Evolutionary conservation across 2,113 vertebrate genomes (phyloP).

Genomic region (Callipepla squamata): DNA sequence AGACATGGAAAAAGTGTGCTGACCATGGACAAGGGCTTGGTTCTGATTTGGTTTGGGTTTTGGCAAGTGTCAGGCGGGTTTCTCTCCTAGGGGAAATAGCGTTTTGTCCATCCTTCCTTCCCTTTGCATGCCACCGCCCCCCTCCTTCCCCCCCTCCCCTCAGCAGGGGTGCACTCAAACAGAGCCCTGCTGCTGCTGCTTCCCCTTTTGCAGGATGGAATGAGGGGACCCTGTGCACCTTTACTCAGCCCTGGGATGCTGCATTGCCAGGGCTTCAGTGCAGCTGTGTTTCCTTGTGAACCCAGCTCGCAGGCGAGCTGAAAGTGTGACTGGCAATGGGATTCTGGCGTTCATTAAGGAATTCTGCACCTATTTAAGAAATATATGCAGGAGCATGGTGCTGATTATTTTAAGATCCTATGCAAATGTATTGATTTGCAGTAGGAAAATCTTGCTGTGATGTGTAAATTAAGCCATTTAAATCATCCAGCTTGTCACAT

Average conservation of each 20-base stretch:
- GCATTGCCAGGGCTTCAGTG: background rate
- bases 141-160: no score
- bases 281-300: background rate
- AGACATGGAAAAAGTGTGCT: background rate
- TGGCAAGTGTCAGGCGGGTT: background rate
- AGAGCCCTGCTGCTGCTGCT: background rate
- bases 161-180: background rate
- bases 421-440: conserved; percentile 60
- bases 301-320: background rate
- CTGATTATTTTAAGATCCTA: conserved; percentile 60
- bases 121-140: rapidly evolving
- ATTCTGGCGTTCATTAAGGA: conserved; percentile 42
- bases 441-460: conserved; percentile 43
- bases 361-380: conserved; percentile 46
- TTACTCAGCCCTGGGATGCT: background rate
- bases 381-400: conserved; percentile 48
- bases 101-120: rapidly evolving
- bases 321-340: background rate
- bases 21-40: background rate
- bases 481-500: conserved; percentile 25
- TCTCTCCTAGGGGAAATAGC: rapidly evolving
- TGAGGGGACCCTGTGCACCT: background rate
- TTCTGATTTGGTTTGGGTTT: background rate
- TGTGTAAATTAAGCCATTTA: conserved; percentile 64
- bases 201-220: background rate